Conservation (phyloP, 2,888 invertebrate species). For the Iselma pallidipennis region DNA sequence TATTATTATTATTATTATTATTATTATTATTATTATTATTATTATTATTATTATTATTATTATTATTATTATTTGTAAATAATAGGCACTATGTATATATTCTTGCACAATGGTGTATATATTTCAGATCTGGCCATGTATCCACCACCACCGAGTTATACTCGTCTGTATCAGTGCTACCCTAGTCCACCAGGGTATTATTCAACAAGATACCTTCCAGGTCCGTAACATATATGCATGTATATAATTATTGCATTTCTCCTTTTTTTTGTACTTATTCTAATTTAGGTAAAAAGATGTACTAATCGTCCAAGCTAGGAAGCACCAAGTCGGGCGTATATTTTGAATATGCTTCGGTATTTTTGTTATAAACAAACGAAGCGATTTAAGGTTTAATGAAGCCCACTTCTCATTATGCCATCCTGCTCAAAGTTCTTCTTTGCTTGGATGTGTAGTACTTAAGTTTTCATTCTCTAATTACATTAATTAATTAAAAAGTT, state of each 20-base stretch:
- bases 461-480: background rate
- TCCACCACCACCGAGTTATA: constrained; percentile 64
- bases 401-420: no score
- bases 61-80: background rate
- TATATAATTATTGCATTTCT: background rate
- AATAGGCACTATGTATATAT: constrained; percentile 27
- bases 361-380: no score
- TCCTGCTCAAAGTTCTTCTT: no score
- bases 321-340: no score
- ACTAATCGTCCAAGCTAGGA: no score
- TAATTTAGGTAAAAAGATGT: no score
- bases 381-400: no score
- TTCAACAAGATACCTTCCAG: constrained; percentile 51
- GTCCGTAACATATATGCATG: constrained; percentile 48
- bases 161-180: constrained; percentile 66
- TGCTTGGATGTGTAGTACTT: background rate
- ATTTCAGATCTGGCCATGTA: constrained; percentile 66
- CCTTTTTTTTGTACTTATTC: background rate
- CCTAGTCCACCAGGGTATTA: constrained; percentile 51
- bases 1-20: no score
- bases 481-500: background rate
- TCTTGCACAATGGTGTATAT: constrained; percentile 37
- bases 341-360: no score
- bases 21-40: background rate
- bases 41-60: background rate